Evolutionary conservation across 2,797 vertebrate species (phyloP), one percentile per base, ranked within the genome.

Genomic region (Antrozous pallidus): DNA sequence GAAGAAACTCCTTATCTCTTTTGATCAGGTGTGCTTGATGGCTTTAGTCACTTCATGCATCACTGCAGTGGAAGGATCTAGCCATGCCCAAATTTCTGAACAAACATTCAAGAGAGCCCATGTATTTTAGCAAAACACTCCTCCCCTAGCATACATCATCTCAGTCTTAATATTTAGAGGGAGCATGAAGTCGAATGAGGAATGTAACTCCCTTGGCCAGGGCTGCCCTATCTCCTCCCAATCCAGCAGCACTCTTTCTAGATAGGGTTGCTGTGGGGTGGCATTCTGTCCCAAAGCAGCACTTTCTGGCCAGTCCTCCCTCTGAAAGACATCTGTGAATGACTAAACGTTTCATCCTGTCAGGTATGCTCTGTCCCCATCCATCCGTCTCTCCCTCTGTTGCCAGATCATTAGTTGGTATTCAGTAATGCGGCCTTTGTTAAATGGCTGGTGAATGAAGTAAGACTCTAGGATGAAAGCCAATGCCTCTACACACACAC

Each of bases 371-470:
- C 97, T 95, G 93, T 97, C 90, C 82, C 51, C 56, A 95, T 95
- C 49, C 56, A 95, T 95, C 94, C 92, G 69, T 91, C 83, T 95
- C 82, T 93, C 91, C 26, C 85, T 95, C 73, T 83, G 82, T 36
- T 97, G 75, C 95, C 94, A 96, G 90, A 94, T 98, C 97, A 98
- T 97, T 97, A 98, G 94, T 84, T 96, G 92, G 74, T 91, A 95
- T 97, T 97, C 96, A 98, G 94, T 97, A 98, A 98, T 92, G 83
- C 95, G 96, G 94, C 93, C 96, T 98, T 98, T 98, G 97, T 98
- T 97, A 98, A 96, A 98, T 98, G 95, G 95, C 96, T 97, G 89
- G 69, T 40, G 61, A 91, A 95, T 98, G 98, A 98, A 94, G 96
- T 98, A 98, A 98, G 87, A 40, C 78, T 97, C 79, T 88, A 96